phyloP scores from a whole-genome alignment of 2,888 invertebrate genomes.

The Meteorus colon region DNA sequence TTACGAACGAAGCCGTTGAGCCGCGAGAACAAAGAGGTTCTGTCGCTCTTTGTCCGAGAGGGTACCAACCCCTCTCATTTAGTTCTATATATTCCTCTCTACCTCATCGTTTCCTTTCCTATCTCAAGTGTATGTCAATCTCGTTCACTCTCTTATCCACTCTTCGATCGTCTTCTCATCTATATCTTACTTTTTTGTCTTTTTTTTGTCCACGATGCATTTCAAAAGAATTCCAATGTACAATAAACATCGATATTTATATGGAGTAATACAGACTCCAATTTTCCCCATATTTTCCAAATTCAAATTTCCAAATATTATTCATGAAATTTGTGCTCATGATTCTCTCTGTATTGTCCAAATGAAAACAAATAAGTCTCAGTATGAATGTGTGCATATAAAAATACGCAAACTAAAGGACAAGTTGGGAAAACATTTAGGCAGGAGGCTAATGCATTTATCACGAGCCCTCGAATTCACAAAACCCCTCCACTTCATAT shows the following conservation, averaged over 20 bases:
- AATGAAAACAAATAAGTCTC: background rate
- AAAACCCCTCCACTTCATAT: conserved; percentile 28
- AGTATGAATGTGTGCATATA: background rate
- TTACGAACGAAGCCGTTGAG: conserved; percentile 70
- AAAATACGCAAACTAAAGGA: conserved; percentile 19
- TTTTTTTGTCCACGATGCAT: background rate
- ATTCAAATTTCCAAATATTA: too few relatives aligned
- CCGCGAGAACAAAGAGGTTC: conserved; percentile 72
- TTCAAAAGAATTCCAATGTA: background rate
- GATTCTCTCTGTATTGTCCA: too few relatives aligned
- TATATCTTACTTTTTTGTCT: background rate
- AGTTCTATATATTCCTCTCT: conserved; percentile 48
- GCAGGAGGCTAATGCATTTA: conserved; percentile 52
- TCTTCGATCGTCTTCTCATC: conserved; percentile 7
- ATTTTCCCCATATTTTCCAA: too few relatives aligned
- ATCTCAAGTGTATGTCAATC: conserved; percentile 42
- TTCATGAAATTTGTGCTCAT: too few relatives aligned
- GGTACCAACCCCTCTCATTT: conserved; percentile 45
- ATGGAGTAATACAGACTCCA: background rate
- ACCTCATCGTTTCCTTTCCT: conserved; percentile 53
- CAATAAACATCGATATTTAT: conserved; percentile 1
- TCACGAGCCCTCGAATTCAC: conserved; percentile 50
- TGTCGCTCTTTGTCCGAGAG: conserved; percentile 70
- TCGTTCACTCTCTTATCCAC: conserved; percentile 45
- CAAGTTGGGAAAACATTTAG: conserved; percentile 55